Conservation (phyloP, 1,140 invertebrate genomes). For the Solenopsis fugax region DNA sequence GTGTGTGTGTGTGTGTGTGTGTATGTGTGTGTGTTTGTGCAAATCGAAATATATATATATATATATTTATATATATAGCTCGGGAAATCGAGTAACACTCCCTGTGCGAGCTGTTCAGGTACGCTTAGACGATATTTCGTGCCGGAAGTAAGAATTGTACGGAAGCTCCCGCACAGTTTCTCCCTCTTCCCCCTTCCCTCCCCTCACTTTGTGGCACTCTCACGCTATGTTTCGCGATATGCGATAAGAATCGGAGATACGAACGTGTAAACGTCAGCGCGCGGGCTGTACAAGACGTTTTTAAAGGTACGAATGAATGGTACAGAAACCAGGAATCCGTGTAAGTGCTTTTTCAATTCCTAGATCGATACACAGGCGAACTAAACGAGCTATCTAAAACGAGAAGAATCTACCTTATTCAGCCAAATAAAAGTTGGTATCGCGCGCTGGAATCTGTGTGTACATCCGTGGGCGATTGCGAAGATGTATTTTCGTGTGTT, state of each 20-base stretch:
- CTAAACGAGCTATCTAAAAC: slow-evolving; percentile 2
- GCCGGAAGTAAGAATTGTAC: slow-evolving; percentile 69
- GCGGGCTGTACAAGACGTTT: slow-evolving; percentile 8
- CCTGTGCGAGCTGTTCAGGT: slow-evolving; percentile 68
- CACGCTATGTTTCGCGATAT: slow-evolving; percentile 13
- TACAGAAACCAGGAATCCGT: neutral
- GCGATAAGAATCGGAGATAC: slow-evolving; percentile 22
- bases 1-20: neutral
- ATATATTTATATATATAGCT: neutral
- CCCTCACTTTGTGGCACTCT: neutral
- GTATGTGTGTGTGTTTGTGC: neutral
- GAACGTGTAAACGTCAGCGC: slow-evolving; percentile 39
- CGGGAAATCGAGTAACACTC: slow-evolving; percentile 21
- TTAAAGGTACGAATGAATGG: slow-evolving; percentile 40
- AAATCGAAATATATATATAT: slow-evolving; percentile 27
- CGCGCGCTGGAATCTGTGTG: slow-evolving; percentile 8
- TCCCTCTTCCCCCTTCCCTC: neutral
- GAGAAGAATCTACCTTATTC: neutral
- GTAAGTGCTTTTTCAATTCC: slow-evolving; percentile 1
- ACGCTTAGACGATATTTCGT: slow-evolving; percentile 71
- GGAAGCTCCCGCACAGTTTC: slow-evolving; percentile 35
- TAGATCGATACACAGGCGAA: slow-evolving; percentile 9
- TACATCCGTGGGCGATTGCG: slow-evolving; percentile 25
- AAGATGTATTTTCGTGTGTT: neutral
- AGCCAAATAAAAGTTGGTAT: slow-evolving; percentile 14